These are phyloP conservation scores for Drosophila ironensis DNA, from an alignment of 1,140 invertebrate genomes.

Conservation along the genomic window DNA sequence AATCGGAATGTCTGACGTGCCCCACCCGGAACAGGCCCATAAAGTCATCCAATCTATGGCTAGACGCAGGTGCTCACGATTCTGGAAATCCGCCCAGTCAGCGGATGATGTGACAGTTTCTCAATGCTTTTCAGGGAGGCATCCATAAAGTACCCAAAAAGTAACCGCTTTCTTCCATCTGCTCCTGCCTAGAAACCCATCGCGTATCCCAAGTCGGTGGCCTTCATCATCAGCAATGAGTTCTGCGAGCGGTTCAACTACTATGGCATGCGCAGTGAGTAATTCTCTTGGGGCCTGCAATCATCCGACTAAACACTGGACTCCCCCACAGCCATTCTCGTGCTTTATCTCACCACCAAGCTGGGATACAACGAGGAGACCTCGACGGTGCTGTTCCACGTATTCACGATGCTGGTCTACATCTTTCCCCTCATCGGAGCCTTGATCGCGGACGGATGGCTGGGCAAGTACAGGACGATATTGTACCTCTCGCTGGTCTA, in stretches of 20 bases:
- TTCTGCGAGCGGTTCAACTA: constrained; percentile 98
- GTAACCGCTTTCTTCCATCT: background rate
- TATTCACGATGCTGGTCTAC: constrained; percentile 91
- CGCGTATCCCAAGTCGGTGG: constrained; percentile 92
- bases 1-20: background rate
- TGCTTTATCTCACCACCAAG: constrained; percentile 89
- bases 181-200: constrained; percentile 7
- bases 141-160: background rate
- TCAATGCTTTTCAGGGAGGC: background rate
- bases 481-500: constrained; percentile 94
- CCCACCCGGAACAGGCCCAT: background rate
- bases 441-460: constrained; percentile 91
- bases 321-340: constrained; percentile 87
- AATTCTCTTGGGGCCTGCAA: background rate
- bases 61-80: too few species aligned
- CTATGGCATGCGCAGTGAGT: constrained; percentile 97
- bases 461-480: constrained; percentile 93
- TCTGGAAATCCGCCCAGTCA: constrained; percentile 15
- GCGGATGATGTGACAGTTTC: constrained; percentile 7
- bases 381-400: constrained; percentile 90
- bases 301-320: background rate
- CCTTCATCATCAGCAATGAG: constrained; percentile 97
- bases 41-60: background rate
- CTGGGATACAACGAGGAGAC: constrained; percentile 86
- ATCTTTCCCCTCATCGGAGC: constrained; percentile 92